Evolutionary conservation across 2,888 invertebrate species (phyloP).

Genomic region (Lithophane ornitopus): DNA sequence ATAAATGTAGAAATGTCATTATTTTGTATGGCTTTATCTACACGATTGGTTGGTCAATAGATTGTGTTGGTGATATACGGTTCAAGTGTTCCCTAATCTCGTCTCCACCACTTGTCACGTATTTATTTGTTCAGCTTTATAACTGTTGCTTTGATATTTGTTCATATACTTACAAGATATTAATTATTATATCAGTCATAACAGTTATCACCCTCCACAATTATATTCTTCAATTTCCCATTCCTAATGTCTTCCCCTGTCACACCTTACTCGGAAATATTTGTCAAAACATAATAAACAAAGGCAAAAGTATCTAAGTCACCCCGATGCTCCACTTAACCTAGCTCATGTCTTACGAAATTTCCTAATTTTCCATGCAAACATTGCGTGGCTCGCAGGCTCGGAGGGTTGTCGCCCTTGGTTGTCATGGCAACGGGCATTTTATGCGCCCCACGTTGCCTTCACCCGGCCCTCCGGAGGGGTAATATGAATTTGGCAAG

Average conservation of each 20-base stretch:
- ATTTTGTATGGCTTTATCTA: conserved; percentile 45
- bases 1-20: conserved; percentile 20
- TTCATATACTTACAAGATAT: not conserved
- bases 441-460: conserved; percentile 84
- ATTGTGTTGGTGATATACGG: conserved; percentile 26
- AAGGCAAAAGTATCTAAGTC: conserved; percentile 42
- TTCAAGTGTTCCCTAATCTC: conserved; percentile 34
- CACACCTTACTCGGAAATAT: conserved; percentile 11
- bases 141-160: not conserved
- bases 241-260: not conserved
- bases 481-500: conserved; percentile 75
- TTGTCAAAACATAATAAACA: conserved; percentile 30
- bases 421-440: conserved; percentile 84
- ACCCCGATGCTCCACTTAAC: conserved; percentile 48
- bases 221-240: conserved; percentile 14
- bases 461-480: conserved; percentile 68
- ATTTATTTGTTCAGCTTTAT: conserved; percentile 10
- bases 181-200: not conserved
- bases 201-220: not conserved
- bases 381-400: conserved; percentile 66
- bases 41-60: conserved; percentile 27
- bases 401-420: conserved; percentile 85
- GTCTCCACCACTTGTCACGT: conserved; percentile 4
- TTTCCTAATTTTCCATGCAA: conserved; percentile 71
- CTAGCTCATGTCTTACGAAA: conserved; percentile 62